phyloP scores from a whole-genome alignment of 2,888 invertebrate species.

The Bedellia somnulentella region DNA sequence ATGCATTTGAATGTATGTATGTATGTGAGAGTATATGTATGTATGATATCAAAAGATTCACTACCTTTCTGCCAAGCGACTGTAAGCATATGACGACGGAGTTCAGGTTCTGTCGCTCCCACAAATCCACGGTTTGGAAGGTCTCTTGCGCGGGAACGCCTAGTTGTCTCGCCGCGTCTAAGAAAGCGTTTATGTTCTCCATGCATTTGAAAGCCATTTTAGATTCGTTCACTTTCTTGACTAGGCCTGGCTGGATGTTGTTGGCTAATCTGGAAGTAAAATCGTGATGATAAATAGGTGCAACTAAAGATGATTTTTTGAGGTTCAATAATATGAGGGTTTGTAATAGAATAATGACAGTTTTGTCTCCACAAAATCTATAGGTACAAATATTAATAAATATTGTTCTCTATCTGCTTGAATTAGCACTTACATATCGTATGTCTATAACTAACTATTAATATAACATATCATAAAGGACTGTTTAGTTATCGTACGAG shows the following conservation, averaged over 20 bases:
- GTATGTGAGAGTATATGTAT: too few species aligned
- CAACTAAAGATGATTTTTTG: not conserved
- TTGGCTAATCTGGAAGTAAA: constrained; percentile 74
- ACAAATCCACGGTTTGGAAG: constrained; percentile 96
- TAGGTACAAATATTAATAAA: too few species aligned
- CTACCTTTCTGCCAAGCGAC: constrained; percentile 91
- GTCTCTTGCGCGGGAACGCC: constrained; percentile 94
- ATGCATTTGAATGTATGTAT: constrained; percentile 98
- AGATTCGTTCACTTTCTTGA: constrained; percentile 91
- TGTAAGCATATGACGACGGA: constrained; percentile 94
- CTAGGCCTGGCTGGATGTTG: constrained; percentile 77
- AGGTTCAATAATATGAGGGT: not conserved
- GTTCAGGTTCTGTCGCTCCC: constrained; percentile 95
- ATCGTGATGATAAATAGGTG: constrained; percentile 5
- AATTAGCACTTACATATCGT: too few species aligned
- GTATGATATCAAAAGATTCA: too few species aligned
- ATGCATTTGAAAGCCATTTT: constrained; percentile 96
- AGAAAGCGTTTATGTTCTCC: constrained; percentile 97
- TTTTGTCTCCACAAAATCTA: too few species aligned
- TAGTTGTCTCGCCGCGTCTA: constrained; percentile 78
- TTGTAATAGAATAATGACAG: too few species aligned
- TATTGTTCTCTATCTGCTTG: too few species aligned
- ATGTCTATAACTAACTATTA: too few species aligned
- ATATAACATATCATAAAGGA: too few species aligned
- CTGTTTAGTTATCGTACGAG: too few species aligned